phyloP scores from a whole-genome alignment of 1,140 invertebrate species.

The Drosophila virilis region DNA sequence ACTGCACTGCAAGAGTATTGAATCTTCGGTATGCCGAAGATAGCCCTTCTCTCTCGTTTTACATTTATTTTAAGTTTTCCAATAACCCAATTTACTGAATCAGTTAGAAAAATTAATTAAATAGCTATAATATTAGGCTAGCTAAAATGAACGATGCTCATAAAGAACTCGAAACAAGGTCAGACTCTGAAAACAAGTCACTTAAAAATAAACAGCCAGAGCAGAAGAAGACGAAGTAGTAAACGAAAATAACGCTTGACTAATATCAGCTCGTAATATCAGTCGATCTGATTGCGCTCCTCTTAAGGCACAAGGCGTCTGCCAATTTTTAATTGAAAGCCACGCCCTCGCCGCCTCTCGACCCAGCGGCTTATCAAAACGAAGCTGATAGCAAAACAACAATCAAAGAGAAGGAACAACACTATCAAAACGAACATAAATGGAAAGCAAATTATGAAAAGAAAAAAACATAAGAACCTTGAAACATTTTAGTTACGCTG shows the following conservation, averaged over 20 bases:
- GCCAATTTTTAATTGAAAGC: constrained; percentile 28
- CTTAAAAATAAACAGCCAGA: constrained; percentile 15
- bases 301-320: constrained; percentile 11
- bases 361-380: constrained; percentile 12
- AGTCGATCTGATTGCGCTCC: constrained; percentile 11
- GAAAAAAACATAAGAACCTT: constrained; percentile 53
- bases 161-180: constrained; percentile 36
- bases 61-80: background rate
- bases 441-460: constrained; percentile 17
- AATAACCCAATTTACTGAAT: background rate
- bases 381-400: constrained; percentile 61
- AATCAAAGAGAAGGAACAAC: constrained; percentile 46
- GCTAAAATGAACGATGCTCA: background rate
- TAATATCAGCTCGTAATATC: constrained; percentile 2
- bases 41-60: background rate
- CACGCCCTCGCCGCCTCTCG: no score
- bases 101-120: background rate
- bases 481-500: constrained; percentile 30
- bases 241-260: constrained; percentile 5
- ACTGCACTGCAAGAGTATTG: no score
- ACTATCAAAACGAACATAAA: constrained; percentile 33
- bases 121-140: constrained; percentile 3
- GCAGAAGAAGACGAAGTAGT: background rate
- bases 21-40: no score
- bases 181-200: constrained; percentile 4